Conservation (phyloP, 2,113 vertebrate species). For the Lamprologus tigripictilis region DNA sequence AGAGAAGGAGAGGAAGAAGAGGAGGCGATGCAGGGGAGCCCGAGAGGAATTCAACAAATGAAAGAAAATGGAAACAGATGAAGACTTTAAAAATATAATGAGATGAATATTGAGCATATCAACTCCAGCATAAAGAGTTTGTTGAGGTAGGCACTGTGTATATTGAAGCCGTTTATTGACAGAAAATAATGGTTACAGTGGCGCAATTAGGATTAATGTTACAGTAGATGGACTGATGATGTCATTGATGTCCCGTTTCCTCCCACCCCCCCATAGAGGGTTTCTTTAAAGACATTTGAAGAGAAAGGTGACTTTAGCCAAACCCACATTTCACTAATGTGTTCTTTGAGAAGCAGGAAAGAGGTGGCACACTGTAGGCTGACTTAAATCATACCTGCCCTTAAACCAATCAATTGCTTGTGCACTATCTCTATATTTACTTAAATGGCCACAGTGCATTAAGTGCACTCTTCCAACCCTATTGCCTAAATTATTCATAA, state of each 20-base stretch:
- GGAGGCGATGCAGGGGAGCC: constrained; percentile 36
- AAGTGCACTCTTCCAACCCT: neutral
- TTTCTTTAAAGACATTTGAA: constrained; percentile 6
- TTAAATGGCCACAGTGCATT: neutral
- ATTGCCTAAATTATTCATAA: neutral
- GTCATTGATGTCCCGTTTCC: neutral
- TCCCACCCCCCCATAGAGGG: neutral
- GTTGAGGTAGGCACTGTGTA: neutral
- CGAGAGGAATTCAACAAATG: constrained; percentile 57
- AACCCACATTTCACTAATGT: neutral
- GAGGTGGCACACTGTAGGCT: neutral
- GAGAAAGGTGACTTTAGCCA: neutral
- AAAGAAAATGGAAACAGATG: constrained; percentile 68
- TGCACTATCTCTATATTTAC: neutral
- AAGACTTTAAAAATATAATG: constrained; percentile 64
- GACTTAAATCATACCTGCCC: neutral
- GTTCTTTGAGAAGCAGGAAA: neutral
- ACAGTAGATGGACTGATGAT: constrained; percentile 16
- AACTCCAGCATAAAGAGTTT: constrained; percentile 26
- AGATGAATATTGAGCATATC: constrained; percentile 62
- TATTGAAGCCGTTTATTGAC: constrained; percentile 47
- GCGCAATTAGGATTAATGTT: constrained; percentile 43
- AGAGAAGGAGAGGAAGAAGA: neutral
- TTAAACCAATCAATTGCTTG: neutral
- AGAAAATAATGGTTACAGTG: constrained; percentile 33